These are phyloP conservation scores for Tetragnatha montana DNA, from an alignment of 2,888 invertebrate genomes.

Conservation along the genomic window DNA sequence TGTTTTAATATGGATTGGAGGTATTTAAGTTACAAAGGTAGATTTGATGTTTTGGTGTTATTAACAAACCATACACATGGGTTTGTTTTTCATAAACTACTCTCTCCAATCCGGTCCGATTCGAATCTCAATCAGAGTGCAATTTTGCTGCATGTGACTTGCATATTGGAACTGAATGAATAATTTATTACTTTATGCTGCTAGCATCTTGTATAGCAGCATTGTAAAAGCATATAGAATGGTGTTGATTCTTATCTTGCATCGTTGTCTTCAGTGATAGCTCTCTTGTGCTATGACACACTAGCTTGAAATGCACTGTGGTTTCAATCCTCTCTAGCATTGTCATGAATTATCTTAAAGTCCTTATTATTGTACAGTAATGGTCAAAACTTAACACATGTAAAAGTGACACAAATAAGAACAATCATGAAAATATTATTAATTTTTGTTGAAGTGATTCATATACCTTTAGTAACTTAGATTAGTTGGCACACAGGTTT, in stretches of 20 bases:
- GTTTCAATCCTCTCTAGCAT: conserved; percentile 57
- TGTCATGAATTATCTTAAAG: conserved; percentile 1
- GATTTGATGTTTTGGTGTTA: conserved; percentile 12
- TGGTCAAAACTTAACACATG: no score
- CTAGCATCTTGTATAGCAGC: conserved; percentile 70
- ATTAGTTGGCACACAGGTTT: no score
- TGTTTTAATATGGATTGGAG: conserved; percentile 58
- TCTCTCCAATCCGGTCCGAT: conserved; percentile 54
- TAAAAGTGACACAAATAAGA: no score
- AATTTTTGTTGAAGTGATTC: background rate
- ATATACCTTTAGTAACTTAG: background rate
- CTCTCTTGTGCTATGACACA: conserved; percentile 67
- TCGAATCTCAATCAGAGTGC: conserved; percentile 61
- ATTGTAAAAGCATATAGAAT: conserved; percentile 65
- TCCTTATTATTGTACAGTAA: background rate
- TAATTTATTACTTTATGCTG: conserved; percentile 63
- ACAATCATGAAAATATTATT: background rate
- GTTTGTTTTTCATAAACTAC: background rate
- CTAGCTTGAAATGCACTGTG: conserved; percentile 70
- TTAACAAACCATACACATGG: background rate
- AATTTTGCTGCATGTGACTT: conserved; percentile 72
- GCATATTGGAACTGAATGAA: conserved; percentile 70
- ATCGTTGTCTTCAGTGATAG: conserved; percentile 66
- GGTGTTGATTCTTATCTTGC: conserved; percentile 65
- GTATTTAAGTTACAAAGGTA: conserved; percentile 12